Evolutionary conservation across 2,888 invertebrate species (phyloP), one percentile per base, ranked within the genome.

Genomic region (Eupithecia vulgata): DNA sequence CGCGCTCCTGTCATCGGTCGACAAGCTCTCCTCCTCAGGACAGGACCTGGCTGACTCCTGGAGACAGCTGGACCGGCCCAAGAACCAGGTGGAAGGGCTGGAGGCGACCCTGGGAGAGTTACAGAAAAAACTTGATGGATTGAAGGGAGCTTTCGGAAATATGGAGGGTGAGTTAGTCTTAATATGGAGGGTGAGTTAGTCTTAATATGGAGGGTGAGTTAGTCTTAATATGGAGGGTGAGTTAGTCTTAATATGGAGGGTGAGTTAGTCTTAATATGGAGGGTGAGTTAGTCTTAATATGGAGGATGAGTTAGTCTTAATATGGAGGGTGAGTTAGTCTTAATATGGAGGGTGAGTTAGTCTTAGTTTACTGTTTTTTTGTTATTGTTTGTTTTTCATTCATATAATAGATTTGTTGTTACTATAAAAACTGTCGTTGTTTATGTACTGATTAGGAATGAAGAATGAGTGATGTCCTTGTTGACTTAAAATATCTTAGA

Each of bases 21-120:
- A 81, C 42, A 74, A 75, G 5, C 80, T 87, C 12, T 79, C 83
- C 0, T 59, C 78, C 0, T 70, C 81, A 0, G 78, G 80, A 5
- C 17, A 70, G 1, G 76, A 76, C 21, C 81, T 87, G 30, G 75
- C 80, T 10, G 21, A 70, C 7, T 34, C 78, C 35, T 81, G 80
- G 78, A 30, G 69, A 1, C 78, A 81, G 2, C 76, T 82, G 3
- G 65, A 73, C 13, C 42, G 72, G 13, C 73, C 76, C 10, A 34
- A 71, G 62, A 45, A 80, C 48, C 72, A 84, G 10, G 79, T 81
- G 17, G 75, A 79, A 10, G 79, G 76, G 5, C 72, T 87, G 5
- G 72, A 82, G 3, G 74, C 76, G 30, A 59, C 67, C 1, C 30
- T 74, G 59, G 71, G 52, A 34, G 61, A 72, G 65, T 70, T 88